Conservation (phyloP, 2,797 vertebrate genomes). For the Enoplosus armatus region DNA sequence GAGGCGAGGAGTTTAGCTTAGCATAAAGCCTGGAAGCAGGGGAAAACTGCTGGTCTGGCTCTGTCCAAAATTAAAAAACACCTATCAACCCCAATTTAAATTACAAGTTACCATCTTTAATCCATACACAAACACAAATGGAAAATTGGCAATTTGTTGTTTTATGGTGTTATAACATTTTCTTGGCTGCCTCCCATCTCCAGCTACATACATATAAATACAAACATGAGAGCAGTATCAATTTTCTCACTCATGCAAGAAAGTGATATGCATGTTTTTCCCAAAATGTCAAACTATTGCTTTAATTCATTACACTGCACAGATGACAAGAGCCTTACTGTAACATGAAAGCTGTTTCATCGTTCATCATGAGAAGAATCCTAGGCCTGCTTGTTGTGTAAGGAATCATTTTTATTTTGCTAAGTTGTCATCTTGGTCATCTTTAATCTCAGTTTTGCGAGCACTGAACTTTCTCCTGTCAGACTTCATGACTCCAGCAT, state of each 20-base stretch:
- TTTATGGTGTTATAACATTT: neutral
- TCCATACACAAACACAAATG: neutral
- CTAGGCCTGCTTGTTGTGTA: constrained; percentile 27
- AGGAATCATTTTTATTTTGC: constrained; percentile 48
- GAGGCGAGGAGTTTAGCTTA: neutral
- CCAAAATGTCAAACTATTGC: neutral
- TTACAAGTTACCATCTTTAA: neutral
- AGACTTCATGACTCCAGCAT: constrained; percentile 53
- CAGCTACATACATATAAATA: neutral
- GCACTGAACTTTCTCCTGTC: constrained; percentile 58
- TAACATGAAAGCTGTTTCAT: constrained; percentile 25
- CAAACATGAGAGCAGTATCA: neutral
- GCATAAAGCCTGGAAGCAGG: neutral
- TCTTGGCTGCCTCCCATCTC: neutral
- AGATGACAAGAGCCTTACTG: constrained; percentile 7
- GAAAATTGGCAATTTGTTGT: neutral
- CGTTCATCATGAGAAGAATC: constrained; percentile 13
- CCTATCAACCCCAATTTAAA: no score
- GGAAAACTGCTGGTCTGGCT: neutral
- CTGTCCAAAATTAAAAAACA: neutral
- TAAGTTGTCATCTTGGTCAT: constrained; percentile 20
- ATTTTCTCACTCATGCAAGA: neutral
- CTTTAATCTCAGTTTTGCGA: constrained; percentile 50
- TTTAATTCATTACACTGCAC: constrained; percentile 9
- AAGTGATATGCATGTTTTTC: neutral